Evolutionary conservation across 2,797 vertebrate species (phyloP), one percentile per base, ranked within the genome.

Genomic region (Paratrypauchen microcephalus): DNA sequence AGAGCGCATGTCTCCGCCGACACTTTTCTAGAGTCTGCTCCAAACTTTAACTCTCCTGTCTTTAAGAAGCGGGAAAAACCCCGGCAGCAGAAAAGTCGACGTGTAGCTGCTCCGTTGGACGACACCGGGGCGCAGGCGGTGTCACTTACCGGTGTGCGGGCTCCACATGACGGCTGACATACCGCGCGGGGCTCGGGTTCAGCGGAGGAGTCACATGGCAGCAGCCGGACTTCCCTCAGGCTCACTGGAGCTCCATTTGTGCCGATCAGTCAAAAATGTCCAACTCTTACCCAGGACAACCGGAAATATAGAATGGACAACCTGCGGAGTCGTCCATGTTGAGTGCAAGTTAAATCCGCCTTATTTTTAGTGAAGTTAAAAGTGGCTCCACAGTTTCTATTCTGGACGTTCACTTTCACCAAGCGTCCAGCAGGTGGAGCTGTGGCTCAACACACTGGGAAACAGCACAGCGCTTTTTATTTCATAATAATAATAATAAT

Each of bases 1-100:
- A 60, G 94, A 90, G 76, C 89, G 86, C 94, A 95, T 90, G 81
- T 92, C 91, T 88, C n/a, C 36, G 36, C 36, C 21, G 9, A 5
- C 12, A 47, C 62, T 45, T 19, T 45, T 30, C 28, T 16, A 0
- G 41, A 26, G 21, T 13, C 23, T 26, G 5, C 47, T 70, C 6
- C 18, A 15, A 24, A 28, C 55, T 26, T 21, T 4, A 50, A 4
- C 63, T 19, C 24, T 30, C 63, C 0, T 0, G 60, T 8, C 62
- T 62, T 71, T 67, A 61, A 69, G 50, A 64, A 36, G 62, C 19
- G n/a, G 60, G 0, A n/a, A 63, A 65, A 13, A 16, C 54, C 70
- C 2, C 26, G 16, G 21, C 15, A 0, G 47, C 32, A 36, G 2
- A 9, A 68, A 45, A 73, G 64, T 45, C 16, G 26, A 66, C 64